A percentile compares a stretch with the other conserved stretches of the same genome.
Evolutionary conservation across 64 coral and sea anemone genomes (phyloP).

Genomic region (Exaiptasia diaphana): DNA sequence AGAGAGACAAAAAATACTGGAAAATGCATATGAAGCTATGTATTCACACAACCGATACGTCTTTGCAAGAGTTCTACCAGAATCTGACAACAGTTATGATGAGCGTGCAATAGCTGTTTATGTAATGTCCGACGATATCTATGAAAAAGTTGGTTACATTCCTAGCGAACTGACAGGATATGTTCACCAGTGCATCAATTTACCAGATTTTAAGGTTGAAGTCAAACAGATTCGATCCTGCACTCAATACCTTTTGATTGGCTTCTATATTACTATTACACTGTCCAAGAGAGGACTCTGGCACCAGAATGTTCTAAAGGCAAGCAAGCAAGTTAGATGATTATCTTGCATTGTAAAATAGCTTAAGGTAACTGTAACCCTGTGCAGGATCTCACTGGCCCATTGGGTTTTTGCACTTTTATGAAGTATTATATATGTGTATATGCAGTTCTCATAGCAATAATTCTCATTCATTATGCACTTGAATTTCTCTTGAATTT

Average conservation of each 20-base stretch:
- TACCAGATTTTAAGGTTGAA: neutral
- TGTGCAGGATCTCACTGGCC: no score
- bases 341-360: no score
- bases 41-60: constrained; percentile 28
- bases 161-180: constrained; percentile 58
- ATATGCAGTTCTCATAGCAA: no score
- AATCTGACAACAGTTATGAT: constrained; percentile 53
- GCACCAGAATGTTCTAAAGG: neutral
- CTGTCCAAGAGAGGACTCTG: neutral
- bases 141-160: constrained; percentile 57
- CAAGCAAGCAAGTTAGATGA: neutral
- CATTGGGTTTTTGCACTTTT: no score
- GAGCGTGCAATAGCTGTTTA: constrained; percentile 58
- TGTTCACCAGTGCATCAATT: constrained; percentile 47
- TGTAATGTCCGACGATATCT: neutral
- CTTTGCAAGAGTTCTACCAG: constrained; percentile 26
- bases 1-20: neutral
- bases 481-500: no score
- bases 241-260: constrained; percentile 32
- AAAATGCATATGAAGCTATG: constrained; percentile 1
- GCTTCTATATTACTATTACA: constrained; percentile 17
- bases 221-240: constrained; percentile 48
- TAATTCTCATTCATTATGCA: no score
- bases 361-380: no score
- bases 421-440: no score